A percentile compares a stretch with the other conserved stretches of the same genome.
phyloP scores from a whole-genome alignment of 2,888 invertebrate genomes.

The Tachina lurida region DNA sequence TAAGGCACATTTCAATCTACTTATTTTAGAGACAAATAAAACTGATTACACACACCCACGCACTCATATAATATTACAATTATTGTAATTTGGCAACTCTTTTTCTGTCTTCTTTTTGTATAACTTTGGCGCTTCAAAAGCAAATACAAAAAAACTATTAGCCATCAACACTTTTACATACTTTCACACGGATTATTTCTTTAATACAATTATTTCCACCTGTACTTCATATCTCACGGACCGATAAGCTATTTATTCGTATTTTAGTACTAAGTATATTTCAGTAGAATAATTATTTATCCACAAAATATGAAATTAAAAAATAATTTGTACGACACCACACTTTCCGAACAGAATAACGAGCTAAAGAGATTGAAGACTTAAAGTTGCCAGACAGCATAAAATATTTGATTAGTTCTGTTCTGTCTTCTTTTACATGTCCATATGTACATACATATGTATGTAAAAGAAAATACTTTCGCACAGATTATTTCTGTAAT shows the following conservation, averaged over 20 bases:
- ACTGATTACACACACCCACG: too few species aligned
- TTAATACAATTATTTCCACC: background rate
- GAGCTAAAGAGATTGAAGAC: background rate
- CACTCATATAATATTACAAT: too few species aligned
- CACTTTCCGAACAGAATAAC: slow-evolving; percentile 16
- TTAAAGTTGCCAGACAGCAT: slow-evolving; percentile 5
- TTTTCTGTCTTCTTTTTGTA: background rate
- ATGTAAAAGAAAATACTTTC: background rate
- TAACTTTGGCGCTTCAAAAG: background rate
- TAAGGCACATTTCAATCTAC: too few species aligned
- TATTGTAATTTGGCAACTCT: background rate
- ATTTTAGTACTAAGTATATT: background rate
- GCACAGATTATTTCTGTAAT: background rate
- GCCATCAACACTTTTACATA: background rate
- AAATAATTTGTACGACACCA: background rate
- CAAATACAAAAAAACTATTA: background rate
- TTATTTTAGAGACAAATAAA: too few species aligned
- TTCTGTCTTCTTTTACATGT: background rate
- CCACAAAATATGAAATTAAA: background rate
- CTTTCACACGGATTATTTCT: background rate
- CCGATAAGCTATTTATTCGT: background rate
- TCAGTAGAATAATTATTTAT: background rate
- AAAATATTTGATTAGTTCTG: background rate
- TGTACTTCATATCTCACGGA: background rate
- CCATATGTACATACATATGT: background rate